Percentiles rank a stretch among this genome's conserved stretches.
Conservation (phyloP, 2,113 vertebrate genomes). For the Aegypius monachus region DNA sequence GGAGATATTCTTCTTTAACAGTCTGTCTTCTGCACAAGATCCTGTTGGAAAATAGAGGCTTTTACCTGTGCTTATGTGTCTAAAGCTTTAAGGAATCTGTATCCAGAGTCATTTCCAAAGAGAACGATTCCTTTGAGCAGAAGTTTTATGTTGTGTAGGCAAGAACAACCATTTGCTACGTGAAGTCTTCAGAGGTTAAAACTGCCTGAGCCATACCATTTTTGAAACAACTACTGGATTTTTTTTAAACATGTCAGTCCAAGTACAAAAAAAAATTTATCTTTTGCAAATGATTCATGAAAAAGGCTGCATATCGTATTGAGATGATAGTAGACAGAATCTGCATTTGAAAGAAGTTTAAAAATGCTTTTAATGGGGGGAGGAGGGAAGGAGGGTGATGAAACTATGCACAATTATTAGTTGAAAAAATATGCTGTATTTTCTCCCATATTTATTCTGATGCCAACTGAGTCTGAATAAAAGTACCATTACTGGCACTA, state of each 20-base stretch:
- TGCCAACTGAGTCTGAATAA: not conserved
- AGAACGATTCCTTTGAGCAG: not conserved
- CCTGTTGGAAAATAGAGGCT: not conserved
- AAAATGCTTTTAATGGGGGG: not conserved
- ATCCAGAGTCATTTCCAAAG: not conserved
- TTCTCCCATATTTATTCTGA: not conserved
- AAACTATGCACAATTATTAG: not conserved
- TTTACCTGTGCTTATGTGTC: not conserved
- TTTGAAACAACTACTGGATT: not conserved
- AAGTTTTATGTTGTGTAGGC: not conserved
- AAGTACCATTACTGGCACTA: not conserved
- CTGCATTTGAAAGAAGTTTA: constrained; percentile 10
- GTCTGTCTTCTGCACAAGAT: not conserved
- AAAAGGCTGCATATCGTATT: not conserved
- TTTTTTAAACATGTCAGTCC: not conserved
- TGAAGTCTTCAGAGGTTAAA: not conserved
- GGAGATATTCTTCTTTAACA: not conserved
- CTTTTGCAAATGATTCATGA: not conserved
- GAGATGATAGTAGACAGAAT: not conserved
- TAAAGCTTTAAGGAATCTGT: not conserved
- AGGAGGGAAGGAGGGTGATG: not conserved
- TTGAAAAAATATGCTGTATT: not conserved
- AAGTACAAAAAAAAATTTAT: not conserved
- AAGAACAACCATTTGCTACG: not conserved
- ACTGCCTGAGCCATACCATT: not conserved